Conservation (phyloP, 2,113 vertebrate species). For the Heterocephalus glaber region DNA sequence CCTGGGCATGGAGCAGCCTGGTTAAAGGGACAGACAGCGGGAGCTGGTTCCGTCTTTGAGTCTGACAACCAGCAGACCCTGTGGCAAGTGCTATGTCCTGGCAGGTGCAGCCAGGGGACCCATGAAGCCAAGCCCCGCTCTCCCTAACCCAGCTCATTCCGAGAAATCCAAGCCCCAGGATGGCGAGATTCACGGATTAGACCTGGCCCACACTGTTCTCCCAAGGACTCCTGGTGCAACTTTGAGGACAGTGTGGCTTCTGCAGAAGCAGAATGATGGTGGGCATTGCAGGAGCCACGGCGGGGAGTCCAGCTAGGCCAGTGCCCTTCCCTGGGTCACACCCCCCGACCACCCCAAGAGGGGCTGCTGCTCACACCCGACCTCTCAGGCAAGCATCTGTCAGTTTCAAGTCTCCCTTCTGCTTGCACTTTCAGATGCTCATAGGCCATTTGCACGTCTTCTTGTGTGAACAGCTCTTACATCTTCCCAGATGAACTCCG, state of each 20-base stretch:
- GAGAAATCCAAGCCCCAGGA: background rate
- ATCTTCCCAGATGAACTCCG: background rate
- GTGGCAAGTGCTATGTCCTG: fast-evolving
- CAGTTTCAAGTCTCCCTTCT: background rate
- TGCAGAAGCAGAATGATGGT: background rate
- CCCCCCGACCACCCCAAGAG: fast-evolving
- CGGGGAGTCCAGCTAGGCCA: background rate
- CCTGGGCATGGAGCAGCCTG: background rate
- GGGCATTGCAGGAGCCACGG: background rate
- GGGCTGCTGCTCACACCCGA: background rate
- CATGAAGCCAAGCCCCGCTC: background rate
- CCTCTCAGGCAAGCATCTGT: background rate
- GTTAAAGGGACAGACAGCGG: background rate
- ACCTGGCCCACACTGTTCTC: background rate
- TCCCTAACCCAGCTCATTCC: fast-evolving
- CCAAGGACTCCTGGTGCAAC: too few species aligned
- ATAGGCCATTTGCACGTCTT: background rate
- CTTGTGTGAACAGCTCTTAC: background rate
- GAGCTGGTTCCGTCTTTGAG: background rate
- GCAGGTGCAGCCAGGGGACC: background rate
- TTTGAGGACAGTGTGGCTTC: background rate
- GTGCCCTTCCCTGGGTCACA: fast-evolving
- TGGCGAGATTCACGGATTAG: too few species aligned
- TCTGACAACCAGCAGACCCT: background rate
- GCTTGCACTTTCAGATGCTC: background rate